phyloP scores from a whole-genome alignment of 1,140 invertebrate species.

The Wasmannia auropunctata region DNA sequence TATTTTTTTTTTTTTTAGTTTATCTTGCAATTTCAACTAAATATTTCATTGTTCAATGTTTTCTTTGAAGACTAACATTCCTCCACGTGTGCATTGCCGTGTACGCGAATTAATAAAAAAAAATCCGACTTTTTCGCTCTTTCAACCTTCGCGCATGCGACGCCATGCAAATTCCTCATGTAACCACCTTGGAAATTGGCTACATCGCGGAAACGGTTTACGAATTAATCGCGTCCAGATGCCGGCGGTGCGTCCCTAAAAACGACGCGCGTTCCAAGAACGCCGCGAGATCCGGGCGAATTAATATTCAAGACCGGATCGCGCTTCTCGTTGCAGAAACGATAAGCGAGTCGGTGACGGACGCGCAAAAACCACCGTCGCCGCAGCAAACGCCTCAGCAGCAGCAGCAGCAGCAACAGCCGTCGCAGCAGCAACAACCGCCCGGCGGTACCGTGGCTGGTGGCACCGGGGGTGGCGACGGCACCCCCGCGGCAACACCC shows the following conservation, averaged over 20 bases:
- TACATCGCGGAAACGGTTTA: background rate
- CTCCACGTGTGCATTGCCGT: background rate
- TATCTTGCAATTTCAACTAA: background rate
- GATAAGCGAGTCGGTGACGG: constrained; percentile 72
- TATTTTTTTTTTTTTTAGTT: background rate
- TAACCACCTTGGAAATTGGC: background rate
- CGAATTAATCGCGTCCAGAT: background rate
- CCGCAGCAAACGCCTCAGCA: constrained; percentile 79
- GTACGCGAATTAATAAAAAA: background rate
- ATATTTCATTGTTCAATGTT: background rate
- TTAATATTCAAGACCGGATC: constrained; percentile 47
- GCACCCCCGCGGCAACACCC: constrained; percentile 70
- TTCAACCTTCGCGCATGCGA: too few relatives aligned
- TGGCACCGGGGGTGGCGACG: constrained; percentile 50
- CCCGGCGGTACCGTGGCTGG: background rate
- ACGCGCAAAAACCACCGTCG: constrained; percentile 79
- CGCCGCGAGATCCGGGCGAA: background rate
- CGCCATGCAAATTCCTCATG: background rate
- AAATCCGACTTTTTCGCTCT: background rate
- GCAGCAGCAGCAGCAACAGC: constrained; percentile 76
- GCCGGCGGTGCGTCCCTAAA: background rate
- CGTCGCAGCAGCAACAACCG: constrained; percentile 59
- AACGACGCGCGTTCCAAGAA: background rate
- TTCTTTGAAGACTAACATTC: background rate
- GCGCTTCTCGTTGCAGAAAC: constrained; percentile 74